These are phyloP conservation scores for Hemicordylus capensis DNA, from an alignment of 2,113 vertebrate species.

Conservation along the genomic window DNA sequence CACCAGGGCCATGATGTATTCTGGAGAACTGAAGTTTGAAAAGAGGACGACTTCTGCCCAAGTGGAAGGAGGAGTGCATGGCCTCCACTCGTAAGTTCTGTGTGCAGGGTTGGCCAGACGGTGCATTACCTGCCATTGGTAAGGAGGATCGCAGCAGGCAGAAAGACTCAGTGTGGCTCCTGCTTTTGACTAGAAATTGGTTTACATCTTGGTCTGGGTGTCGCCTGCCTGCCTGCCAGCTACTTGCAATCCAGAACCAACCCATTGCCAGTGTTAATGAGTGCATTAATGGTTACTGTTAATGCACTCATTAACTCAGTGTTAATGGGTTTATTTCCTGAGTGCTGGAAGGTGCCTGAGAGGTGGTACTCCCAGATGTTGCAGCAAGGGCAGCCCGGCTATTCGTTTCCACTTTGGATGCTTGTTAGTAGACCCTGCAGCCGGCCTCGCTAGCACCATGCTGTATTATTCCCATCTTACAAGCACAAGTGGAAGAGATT, in stretches of 20 bases:
- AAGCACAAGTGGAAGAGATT: background rate
- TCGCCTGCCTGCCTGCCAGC: too few relatives aligned
- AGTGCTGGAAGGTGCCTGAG: background rate
- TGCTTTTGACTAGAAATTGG: background rate
- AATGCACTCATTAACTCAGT: too few relatives aligned
- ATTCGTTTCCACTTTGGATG: background rate
- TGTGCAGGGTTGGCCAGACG: background rate
- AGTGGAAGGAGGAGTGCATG: conserved; percentile 94
- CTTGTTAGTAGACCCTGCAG: background rate
- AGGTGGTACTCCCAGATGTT: background rate
- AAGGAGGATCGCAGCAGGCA: background rate
- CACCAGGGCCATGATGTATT: conserved; percentile 96
- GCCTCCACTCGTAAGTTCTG: conserved; percentile 91
- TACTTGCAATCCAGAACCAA: background rate
- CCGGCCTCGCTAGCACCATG: background rate
- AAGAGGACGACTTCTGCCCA: conserved; percentile 94
- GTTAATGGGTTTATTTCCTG: background rate
- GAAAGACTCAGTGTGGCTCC: background rate
- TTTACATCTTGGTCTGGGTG: background rate
- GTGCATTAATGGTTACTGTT: too few relatives aligned
- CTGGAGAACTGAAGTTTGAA: conserved; percentile 97
- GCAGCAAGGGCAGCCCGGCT: background rate
- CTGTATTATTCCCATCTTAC: background rate
- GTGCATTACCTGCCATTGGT: background rate
- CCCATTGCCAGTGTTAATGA: background rate